A percentile compares a stretch with the other conserved stretches of the same genome.
Conservation (phyloP, 2,113 vertebrate species). For the Chiloscyllium plagiosum region DNA sequence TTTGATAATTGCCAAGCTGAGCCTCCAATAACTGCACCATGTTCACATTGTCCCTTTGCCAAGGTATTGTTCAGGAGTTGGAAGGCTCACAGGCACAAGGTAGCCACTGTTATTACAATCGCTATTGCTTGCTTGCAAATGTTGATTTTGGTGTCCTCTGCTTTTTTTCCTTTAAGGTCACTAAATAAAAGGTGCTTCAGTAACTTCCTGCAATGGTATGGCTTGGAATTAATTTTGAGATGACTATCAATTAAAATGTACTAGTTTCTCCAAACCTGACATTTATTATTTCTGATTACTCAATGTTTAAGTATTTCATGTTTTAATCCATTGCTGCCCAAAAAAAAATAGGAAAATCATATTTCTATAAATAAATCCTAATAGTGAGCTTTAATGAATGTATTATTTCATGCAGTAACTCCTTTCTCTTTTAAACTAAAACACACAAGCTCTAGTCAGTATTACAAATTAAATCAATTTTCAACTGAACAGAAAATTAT, state of each 20-base stretch:
- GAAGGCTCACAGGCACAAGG: not conserved
- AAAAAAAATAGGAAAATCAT: not conserved
- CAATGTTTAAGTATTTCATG: not conserved
- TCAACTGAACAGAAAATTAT: conserved; percentile 93
- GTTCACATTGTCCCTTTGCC: not conserved
- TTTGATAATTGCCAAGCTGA: not conserved
- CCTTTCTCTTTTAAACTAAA: conserved; percentile 60
- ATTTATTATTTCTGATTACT: not conserved
- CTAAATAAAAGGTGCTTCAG: not conserved
- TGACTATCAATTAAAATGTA: not conserved
- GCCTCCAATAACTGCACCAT: not conserved
- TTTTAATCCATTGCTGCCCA: not conserved
- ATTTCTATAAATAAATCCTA: conserved; percentile 42
- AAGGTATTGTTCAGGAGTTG: not conserved
- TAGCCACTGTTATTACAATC: not conserved
- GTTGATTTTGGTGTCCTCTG: not conserved
- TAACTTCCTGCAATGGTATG: not conserved
- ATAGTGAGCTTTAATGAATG: conserved; percentile 62
- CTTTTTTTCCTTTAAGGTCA: not conserved
- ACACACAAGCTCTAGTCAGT: conserved; percentile 65
- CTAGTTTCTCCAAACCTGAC: not conserved
- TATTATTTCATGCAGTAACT: conserved; percentile 61
- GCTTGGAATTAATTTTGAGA: conserved; percentile 8
- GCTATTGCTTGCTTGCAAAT: not conserved
- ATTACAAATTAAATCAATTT: conserved; percentile 84